These are phyloP conservation scores for Tiphia femorata DNA, from an alignment of 2,888 invertebrate species.

Conservation along the genomic window DNA sequence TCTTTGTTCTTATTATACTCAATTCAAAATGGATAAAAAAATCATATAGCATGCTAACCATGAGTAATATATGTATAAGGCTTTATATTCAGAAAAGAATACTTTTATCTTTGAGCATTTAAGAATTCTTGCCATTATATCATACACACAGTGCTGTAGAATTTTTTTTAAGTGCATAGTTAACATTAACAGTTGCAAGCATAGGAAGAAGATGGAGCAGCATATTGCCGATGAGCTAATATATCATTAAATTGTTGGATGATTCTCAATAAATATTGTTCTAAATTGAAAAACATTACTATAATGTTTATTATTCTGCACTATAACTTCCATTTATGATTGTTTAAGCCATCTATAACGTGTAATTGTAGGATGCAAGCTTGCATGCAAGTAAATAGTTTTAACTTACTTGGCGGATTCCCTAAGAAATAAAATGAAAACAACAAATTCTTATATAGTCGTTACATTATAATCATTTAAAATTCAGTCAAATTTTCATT, in stretches of 20 bases:
- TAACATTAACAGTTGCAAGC: not conserved
- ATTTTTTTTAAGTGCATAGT: too few relatives aligned
- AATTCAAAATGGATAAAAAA: too few relatives aligned
- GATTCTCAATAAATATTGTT: not conserved
- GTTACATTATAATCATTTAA: slow-evolving; percentile 32
- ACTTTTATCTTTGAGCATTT: too few relatives aligned
- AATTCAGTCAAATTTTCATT: too few relatives aligned
- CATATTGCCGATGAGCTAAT: too few relatives aligned
- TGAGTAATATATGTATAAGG: not conserved
- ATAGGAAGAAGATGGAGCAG: not conserved
- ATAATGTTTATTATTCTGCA: not conserved
- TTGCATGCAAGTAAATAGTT: slow-evolving; percentile 51
- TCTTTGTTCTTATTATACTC: too few relatives aligned
- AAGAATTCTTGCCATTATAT: too few relatives aligned
- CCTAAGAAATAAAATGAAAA: slow-evolving; percentile 70
- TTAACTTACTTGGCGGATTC: slow-evolving; percentile 74
- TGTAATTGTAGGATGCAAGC: slow-evolving; percentile 3
- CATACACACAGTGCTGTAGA: too few relatives aligned
- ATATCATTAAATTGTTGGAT: not conserved
- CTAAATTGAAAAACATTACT: not conserved
- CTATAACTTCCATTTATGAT: too few relatives aligned
- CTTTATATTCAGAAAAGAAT: not conserved
- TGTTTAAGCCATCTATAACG: too few relatives aligned
- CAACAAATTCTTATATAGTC: slow-evolving; percentile 54
- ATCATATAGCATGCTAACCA: too few relatives aligned